Evolutionary conservation across 2,797 vertebrate species (phyloP).

Genomic region (Momotus momota): DNA sequence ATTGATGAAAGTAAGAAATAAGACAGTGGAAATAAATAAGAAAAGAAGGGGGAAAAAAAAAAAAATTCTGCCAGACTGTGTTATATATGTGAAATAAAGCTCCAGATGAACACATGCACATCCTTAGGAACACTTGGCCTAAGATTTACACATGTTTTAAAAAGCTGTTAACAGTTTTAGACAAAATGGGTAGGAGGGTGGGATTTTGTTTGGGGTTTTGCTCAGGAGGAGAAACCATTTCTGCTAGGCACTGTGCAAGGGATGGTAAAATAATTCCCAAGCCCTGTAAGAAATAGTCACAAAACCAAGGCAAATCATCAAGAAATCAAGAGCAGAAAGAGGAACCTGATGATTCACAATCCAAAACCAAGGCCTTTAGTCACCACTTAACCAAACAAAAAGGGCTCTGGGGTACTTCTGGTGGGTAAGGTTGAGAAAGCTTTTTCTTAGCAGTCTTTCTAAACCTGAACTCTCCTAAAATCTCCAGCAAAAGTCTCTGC

Average conservation of each 20-base stretch:
- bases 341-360: background rate
- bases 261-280: background rate
- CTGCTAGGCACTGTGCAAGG: background rate
- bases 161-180: background rate
- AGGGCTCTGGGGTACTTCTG: background rate
- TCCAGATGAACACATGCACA: accelerated
- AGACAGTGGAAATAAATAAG: background rate
- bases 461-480: background rate
- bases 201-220: background rate
- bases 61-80: background rate
- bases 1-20: background rate
- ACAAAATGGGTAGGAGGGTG: background rate
- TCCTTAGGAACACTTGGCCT: background rate
- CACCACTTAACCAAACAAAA: background rate
- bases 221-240: background rate
- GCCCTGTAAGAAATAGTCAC: background rate
- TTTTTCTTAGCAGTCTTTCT: background rate
- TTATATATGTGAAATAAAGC: background rate
- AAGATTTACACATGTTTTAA: background rate
- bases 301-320: background rate
- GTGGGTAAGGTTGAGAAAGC: background rate
- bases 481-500: background rate
- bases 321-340: background rate
- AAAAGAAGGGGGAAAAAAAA: background rate
- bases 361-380: background rate